These are phyloP conservation scores for Lasioglossum oenotherae DNA, from an alignment of 2,888 invertebrate genomes.

Conservation along the genomic window DNA sequence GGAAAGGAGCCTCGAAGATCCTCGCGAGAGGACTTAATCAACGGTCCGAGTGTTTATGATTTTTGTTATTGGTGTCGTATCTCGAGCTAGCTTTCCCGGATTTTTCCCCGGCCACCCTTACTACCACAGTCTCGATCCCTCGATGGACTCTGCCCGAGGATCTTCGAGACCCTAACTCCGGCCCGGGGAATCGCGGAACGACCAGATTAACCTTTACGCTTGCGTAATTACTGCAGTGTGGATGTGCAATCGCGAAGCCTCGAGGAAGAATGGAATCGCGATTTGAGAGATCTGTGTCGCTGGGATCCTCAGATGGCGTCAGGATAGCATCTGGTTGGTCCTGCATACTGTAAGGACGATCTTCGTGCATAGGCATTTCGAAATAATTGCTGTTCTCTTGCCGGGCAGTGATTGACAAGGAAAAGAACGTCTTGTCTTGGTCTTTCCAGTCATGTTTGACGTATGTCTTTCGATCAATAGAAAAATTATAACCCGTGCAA, in stretches of 20 bases:
- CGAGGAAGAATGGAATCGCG: slow-evolving; percentile 1
- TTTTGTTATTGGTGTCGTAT: slow-evolving; percentile 84
- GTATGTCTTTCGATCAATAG: too few species aligned
- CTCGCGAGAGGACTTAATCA: slow-evolving; percentile 82
- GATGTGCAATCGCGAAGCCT: not conserved
- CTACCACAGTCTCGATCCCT: not conserved
- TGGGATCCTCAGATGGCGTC: not conserved
- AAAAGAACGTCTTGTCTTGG: too few species aligned
- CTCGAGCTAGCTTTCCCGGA: slow-evolving; percentile 69
- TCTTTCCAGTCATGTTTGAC: too few species aligned
- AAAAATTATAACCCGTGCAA: not conserved
- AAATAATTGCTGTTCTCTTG: too few species aligned
- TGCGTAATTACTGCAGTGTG: not conserved
- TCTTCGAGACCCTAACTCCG: not conserved
- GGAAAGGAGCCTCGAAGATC: slow-evolving; percentile 66
- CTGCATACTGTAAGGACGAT: not conserved
- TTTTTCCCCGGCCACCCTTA: slow-evolving; percentile 50
- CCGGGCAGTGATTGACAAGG: too few species aligned
- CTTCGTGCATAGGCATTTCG: too few species aligned
- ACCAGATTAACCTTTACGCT: slow-evolving; percentile 49
- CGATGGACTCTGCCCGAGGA: not conserved
- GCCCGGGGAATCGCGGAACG: slow-evolving; percentile 32
- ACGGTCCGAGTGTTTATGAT: slow-evolving; percentile 84
- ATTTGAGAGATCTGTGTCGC: not conserved
- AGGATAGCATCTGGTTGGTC: not conserved